These are phyloP conservation scores for Melanotaenia maccullochi DNA, from an alignment of 2,797 vertebrate species.

Conservation along the genomic window DNA sequence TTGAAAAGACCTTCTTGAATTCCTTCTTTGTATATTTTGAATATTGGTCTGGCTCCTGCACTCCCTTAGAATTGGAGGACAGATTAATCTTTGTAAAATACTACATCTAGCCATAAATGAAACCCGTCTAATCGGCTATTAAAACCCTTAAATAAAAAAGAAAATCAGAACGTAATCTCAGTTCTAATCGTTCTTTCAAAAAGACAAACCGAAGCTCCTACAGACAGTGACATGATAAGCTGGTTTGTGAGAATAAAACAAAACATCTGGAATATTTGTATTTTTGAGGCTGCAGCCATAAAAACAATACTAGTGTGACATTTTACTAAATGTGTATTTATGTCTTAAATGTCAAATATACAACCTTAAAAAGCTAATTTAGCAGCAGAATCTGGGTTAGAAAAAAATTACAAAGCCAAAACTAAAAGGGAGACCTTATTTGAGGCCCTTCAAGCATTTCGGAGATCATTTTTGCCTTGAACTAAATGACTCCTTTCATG, in stretches of 20 bases:
- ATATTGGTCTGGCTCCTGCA: neutral
- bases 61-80: neutral
- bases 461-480: no score
- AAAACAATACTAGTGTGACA: neutral
- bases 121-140: no score
- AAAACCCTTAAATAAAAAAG: neutral
- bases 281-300: neutral
- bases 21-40: neutral
- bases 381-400: no score
- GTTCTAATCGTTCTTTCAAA: neutral
- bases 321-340: neutral
- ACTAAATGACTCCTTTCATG: no score
- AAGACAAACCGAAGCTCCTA: neutral
- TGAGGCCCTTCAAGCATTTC: no score
- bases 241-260: slow-evolving; percentile 7
- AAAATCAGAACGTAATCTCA: neutral
- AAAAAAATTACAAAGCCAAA: no score
- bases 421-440: no score
- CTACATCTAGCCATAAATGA: neutral
- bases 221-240: neutral
- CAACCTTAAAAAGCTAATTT: no score
- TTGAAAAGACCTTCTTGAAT: neutral
- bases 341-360: neutral
- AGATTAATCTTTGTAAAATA: neutral
- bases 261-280: neutral